A percentile compares a stretch with the other conserved stretches of the same genome.
These are phyloP conservation scores for Sinosuthora webbiana DNA, from an alignment of 2,113 vertebrate genomes.

Conservation along the genomic window DNA sequence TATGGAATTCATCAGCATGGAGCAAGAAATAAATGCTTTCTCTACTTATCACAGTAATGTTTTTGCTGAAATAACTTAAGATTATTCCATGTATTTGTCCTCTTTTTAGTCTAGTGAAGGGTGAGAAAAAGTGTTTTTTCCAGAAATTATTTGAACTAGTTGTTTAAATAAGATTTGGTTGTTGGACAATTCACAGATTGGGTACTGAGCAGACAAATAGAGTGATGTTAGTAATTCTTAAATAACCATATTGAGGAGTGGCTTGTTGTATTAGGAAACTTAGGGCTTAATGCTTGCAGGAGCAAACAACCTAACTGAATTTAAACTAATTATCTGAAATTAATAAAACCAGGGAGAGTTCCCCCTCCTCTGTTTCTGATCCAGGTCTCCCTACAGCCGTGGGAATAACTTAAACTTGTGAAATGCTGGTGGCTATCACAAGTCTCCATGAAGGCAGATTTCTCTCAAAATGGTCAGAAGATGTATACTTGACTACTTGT, in stretches of 20 bases:
- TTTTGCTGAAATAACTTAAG: neutral
- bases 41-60: neutral
- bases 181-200: neutral
- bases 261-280: neutral
- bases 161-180: neutral
- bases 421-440: neutral
- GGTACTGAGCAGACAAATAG: neutral
- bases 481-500: neutral
- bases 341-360: neutral
- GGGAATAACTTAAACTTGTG: neutral
- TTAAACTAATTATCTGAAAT: neutral
- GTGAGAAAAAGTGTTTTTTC: neutral
- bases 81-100: neutral
- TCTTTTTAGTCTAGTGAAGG: neutral
- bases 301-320: neutral
- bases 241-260: neutral
- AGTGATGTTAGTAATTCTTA: neutral
- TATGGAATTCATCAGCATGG: neutral
- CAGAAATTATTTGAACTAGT: neutral
- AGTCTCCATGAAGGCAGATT: neutral
- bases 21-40: neutral
- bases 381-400: neutral
- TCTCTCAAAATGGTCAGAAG: neutral
- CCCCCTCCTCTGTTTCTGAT: neutral
- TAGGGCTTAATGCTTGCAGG: neutral